These are phyloP conservation scores for Timandra comae DNA, from an alignment of 2,888 invertebrate species.

Conservation along the genomic window DNA sequence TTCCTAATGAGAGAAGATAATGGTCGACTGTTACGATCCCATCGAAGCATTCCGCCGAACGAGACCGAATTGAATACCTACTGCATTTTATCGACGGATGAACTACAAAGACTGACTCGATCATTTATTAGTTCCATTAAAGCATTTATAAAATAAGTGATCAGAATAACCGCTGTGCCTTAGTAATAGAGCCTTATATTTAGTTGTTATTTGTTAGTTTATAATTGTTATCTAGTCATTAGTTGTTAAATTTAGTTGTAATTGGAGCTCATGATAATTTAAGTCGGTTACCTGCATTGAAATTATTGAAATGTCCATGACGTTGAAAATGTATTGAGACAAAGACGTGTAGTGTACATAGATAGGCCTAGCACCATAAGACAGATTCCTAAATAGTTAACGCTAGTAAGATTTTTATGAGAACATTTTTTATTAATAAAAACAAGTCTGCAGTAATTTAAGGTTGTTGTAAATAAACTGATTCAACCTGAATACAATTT, in stretches of 20 bases:
- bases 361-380: conserved; percentile 60
- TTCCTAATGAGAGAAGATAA: conserved; percentile 76
- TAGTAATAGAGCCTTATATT: conserved; percentile 47
- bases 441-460: too few species aligned
- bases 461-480: conserved; percentile 35
- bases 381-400: conserved; percentile 65
- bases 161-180: conserved; percentile 66
- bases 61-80: conserved; percentile 57
- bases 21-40: conserved; percentile 70
- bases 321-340: conserved; percentile 39
- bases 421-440: conserved; percentile 39
- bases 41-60: conserved; percentile 68
- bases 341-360: conserved; percentile 65
- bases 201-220: conserved; percentile 28
- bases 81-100: conserved; percentile 64
- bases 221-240: conserved; percentile 72
- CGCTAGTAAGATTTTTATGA: conserved; percentile 45
- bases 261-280: conserved; percentile 12
- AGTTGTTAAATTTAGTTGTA: conserved; percentile 42
- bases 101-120: conserved; percentile 65
- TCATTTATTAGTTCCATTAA: conserved; percentile 58
- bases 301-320: conserved; percentile 23
- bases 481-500: too few species aligned
- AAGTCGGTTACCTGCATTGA: conserved; percentile 18
- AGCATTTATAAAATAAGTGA: conserved; percentile 65